Evolutionary conservation across 2,888 invertebrate genomes (phyloP), one percentile per base, ranked within the genome.

Genomic region (Drosophila incognita): DNA sequence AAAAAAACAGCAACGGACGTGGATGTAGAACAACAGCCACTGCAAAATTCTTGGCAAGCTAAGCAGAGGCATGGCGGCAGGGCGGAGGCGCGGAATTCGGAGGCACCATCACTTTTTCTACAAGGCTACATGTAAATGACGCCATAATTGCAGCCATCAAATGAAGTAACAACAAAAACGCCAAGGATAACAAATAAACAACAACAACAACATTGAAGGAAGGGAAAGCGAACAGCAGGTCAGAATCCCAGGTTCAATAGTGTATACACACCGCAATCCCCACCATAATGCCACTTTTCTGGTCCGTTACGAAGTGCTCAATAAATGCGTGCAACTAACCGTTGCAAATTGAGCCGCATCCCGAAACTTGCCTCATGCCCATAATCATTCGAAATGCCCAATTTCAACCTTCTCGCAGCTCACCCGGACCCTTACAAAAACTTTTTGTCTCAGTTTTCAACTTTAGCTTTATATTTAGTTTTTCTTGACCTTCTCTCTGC

Each of bases 101-200:
- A 54, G 68, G 68, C 24, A 21, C 58, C 51, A 66, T 69, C 73
- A 69, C 73, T 86, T 73, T 53, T 53, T 52, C 62, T 68, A 72
- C 72, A 89, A 87, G 87, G 85, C 79, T 54, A 74, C 81, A 90
- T 87, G 87, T 87, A 90, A 89, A 87, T 90, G 91, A 87, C 78
- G 87, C 90, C 91, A 87, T 87, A 89, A 87, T 87, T 87, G 87
- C 87, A 87, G 82, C 70, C 82, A 90, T 90, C 90, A 89, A 90
- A 83, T 74, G 74, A 78, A 74, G 74, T 74, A 86, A 52, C 71
- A 62, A 49, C 51, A 53, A 46, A 56, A 65, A 40, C 36, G 46
- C 52, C 18, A 63, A 49, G 40, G 49, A 48, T 24, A 24, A 27
- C 70, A 88, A 51, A 24, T 24, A 24, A 24, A 24, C 68, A 51